phyloP scores from a whole-genome alignment of 1,140 invertebrate species.

The Himalopsyche phryganea region DNA sequence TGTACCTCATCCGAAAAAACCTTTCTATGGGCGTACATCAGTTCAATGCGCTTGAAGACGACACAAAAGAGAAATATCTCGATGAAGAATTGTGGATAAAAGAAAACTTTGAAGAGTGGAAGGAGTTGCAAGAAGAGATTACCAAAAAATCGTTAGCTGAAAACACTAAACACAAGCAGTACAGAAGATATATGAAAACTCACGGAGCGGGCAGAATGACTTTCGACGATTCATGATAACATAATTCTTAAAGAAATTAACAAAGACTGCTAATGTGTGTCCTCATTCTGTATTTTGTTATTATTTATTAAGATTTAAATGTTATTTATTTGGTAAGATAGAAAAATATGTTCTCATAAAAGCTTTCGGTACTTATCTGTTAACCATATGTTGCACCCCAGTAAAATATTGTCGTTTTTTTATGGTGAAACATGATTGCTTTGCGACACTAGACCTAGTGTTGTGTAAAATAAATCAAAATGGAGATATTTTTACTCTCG shows the following conservation, averaged over 20 bases:
- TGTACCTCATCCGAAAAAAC: constrained; percentile 77
- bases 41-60: constrained; percentile 69
- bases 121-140: constrained; percentile 76
- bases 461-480: too few species aligned
- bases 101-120: constrained; percentile 76
- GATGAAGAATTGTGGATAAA: constrained; percentile 76
- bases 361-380: too few species aligned
- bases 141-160: constrained; percentile 75
- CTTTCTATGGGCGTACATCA: constrained; percentile 68
- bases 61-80: constrained; percentile 71
- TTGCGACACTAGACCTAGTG: too few species aligned
- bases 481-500: too few species aligned
- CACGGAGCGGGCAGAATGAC: constrained; percentile 74
- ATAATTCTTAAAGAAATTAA: too few species aligned
- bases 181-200: constrained; percentile 75
- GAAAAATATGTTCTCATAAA: too few species aligned
- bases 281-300: background rate
- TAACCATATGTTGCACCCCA: too few species aligned
- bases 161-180: constrained; percentile 74
- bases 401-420: too few species aligned
- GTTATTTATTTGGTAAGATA: constrained; percentile 2
- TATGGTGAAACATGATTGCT: too few species aligned
- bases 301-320: constrained; percentile 14
- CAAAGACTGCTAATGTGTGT: background rate
- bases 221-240: constrained; percentile 72